A percentile compares a stretch with the other conserved stretches of the same genome.
phyloP scores from a whole-genome alignment of 2,888 invertebrate species.

The Chrysomela aeneicollis region DNA sequence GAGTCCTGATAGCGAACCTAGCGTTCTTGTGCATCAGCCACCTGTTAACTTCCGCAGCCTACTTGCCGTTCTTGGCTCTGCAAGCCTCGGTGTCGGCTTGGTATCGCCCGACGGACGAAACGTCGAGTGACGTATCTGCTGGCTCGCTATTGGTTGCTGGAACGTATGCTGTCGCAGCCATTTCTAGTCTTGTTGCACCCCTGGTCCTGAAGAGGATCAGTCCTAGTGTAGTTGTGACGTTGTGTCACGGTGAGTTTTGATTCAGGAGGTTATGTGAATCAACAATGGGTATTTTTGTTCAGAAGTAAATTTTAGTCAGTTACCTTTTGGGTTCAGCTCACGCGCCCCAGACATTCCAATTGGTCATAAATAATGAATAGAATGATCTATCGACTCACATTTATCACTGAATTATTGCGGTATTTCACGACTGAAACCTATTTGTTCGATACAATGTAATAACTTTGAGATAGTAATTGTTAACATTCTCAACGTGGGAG shows the following conservation, averaged over 20 bases:
- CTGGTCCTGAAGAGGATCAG: conserved; percentile 39
- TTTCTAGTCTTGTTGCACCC: conserved; percentile 65
- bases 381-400: too few species aligned
- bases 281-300: too few species aligned
- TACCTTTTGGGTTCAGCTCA: too few species aligned
- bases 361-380: too few species aligned
- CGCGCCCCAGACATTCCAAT: too few species aligned
- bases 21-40: conserved; percentile 68
- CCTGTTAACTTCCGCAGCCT: conserved; percentile 70
- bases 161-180: conserved; percentile 69
- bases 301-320: too few species aligned
- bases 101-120: conserved; percentile 55
- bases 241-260: conserved; percentile 44
- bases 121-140: conserved; percentile 43
- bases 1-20: conserved; percentile 63
- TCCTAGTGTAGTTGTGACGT: conserved; percentile 35
- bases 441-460: too few species aligned
- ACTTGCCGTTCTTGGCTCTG: conserved; percentile 68
- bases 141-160: conserved; percentile 72
- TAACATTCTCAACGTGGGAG: too few species aligned
- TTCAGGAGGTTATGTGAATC: not conserved
- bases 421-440: too few species aligned
- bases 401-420: too few species aligned
- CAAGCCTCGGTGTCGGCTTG: conserved; percentile 65
- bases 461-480: too few species aligned